Evolutionary conservation across 2,113 vertebrate species (phyloP), one percentile per base, ranked within the genome.

Genomic region (Gadus macrocephalus): DNA sequence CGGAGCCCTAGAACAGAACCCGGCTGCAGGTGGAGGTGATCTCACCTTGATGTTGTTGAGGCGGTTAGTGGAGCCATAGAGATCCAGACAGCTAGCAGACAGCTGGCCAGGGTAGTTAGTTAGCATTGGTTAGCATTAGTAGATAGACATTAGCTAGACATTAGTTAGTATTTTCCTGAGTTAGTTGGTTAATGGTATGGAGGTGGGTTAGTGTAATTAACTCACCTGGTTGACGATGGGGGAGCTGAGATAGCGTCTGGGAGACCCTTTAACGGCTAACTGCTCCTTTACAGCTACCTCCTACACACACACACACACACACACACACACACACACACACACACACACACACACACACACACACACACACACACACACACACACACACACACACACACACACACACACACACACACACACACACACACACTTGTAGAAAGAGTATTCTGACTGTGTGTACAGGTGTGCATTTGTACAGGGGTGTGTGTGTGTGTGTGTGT

Each of bases 251-350:
- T 94, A 95, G 77, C 91, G 90, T 71, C 92, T 87, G 71, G 7
- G 89, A 35, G 94, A 87, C 82, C 94, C 93, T 87, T 92, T 95
- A 5, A 92, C 93, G 0, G 91, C 90, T 71, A 97, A 80, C 74
- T 96, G 94, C 70, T 99, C 97, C 83, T 93, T 97, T 2, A 99
- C 95, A 1, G 97, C 90, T 73, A 98, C 96, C 77, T 96, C 96
- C 97, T 98, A 78, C 63, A 80, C 22, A 73, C 49, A 77, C 53
- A 68, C 14, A 59, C 22, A 76, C 35, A 68, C n/a, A 70, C 16
- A 59, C 49, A 65, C 49, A 76, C 66, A 78, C 62, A 80, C 22
- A n/a, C n/a, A n/a, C n/a, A n/a, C n/a, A n/a, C n/a, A n/a, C n/a
- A n/a, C n/a, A n/a, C n/a, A n/a, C n/a, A n/a, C n/a, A n/a, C n/a